Evolutionary conservation across 2,888 invertebrate species (phyloP).

Genomic region (Eupithecia exiguata): DNA sequence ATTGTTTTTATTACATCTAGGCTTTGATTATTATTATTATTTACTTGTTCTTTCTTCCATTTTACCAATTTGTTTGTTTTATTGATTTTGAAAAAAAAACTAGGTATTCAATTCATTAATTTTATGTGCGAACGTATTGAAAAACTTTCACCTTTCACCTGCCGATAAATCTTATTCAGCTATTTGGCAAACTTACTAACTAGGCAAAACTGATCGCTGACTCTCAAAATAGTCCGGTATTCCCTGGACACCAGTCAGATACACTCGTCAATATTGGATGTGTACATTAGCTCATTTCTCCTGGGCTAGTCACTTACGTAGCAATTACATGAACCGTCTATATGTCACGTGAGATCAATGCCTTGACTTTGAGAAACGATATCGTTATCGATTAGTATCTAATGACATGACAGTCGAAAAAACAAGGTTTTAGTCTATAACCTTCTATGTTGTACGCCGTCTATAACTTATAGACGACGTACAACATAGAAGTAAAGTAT

Average conservation of each 20-base stretch:
- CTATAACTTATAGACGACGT: neutral
- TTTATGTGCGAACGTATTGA: neutral
- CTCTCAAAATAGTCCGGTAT: slow-evolving; percentile 12
- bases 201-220: slow-evolving; percentile 6
- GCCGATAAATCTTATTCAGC: neutral
- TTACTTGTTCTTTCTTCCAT: too few species aligned
- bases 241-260: slow-evolving; percentile 36
- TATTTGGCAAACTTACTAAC: neutral
- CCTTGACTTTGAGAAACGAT: slow-evolving; percentile 2
- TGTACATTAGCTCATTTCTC: slow-evolving; percentile 69
- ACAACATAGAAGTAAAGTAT: neutral
- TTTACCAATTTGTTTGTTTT: neutral
- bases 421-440: too few species aligned
- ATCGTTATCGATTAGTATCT: neutral
- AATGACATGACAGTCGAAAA: neutral
- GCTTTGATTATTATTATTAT: too few species aligned
- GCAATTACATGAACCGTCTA: slow-evolving; percentile 60
- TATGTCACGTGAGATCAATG: slow-evolving; percentile 38
- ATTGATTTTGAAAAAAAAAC: neutral
- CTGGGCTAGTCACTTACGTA: slow-evolving; percentile 56
- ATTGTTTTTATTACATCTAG: neutral
- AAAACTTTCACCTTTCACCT: neutral
- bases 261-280: slow-evolving; percentile 60
- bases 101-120: neutral
- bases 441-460: too few species aligned